These are phyloP conservation scores for Pandemis cinnamomeana DNA, from an alignment of 2,888 invertebrate species.

Conservation along the genomic window DNA sequence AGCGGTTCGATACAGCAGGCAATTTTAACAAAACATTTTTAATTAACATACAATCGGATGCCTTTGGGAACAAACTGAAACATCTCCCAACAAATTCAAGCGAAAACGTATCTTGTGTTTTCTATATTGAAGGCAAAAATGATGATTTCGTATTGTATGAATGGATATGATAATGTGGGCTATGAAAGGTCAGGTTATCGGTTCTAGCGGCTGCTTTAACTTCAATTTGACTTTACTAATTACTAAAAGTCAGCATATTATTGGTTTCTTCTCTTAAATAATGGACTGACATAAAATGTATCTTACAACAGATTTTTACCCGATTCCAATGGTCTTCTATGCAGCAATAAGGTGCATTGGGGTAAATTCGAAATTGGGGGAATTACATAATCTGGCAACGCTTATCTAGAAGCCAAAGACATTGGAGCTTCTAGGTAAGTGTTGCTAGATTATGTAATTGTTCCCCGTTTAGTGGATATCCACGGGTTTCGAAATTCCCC, in stretches of 20 bases:
- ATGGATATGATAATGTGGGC: slow-evolving; percentile 1
- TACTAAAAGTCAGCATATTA: neutral
- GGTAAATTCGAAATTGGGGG: too few species aligned
- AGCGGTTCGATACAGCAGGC: neutral
- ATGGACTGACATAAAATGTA: too few species aligned
- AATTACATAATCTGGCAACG: too few species aligned
- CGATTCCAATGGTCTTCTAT: too few species aligned
- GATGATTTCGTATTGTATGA: neutral
- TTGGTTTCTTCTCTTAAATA: neutral
- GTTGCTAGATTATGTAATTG: too few species aligned
- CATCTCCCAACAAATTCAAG: neutral
- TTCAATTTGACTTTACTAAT: slow-evolving; percentile 13
- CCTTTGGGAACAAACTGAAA: neutral
- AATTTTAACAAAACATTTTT: slow-evolving; percentile 24
- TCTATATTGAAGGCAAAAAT: neutral
- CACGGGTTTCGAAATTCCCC: too few species aligned
- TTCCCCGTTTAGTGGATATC: too few species aligned
- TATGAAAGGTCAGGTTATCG: slow-evolving; percentile 42
- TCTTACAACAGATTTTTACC: too few species aligned
- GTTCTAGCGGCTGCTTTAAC: neutral
- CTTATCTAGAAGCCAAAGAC: too few species aligned
- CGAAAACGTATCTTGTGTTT: neutral
- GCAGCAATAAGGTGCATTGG: too few species aligned
- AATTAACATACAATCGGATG: slow-evolving; percentile 39
- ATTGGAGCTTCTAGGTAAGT: too few species aligned